These are phyloP conservation scores for Paelopatides confundens DNA, from an alignment of 53 echinoderm and acorn worm genomes.

Conservation along the genomic window DNA sequence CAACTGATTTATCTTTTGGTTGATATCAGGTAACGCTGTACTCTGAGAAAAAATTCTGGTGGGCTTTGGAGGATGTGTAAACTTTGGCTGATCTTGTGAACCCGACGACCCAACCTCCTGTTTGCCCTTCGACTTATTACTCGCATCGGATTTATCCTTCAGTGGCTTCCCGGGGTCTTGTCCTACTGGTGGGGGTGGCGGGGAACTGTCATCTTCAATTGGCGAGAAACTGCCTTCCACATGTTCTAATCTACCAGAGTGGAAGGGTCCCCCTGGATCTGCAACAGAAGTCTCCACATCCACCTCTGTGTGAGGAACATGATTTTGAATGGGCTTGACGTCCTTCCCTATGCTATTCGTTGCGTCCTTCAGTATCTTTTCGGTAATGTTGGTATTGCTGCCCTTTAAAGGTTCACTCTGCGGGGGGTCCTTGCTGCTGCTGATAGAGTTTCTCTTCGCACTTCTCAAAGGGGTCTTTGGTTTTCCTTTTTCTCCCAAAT, in stretches of 20 bases:
- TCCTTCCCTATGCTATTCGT: conserved; percentile 9
- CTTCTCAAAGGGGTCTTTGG: background rate
- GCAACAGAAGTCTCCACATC: background rate
- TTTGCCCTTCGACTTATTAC: background rate
- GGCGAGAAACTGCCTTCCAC: conserved; percentile 43
- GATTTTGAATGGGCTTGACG: background rate
- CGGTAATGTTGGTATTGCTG: background rate
- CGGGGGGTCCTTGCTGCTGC: background rate
- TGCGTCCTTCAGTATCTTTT: background rate
- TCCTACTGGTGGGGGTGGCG: background rate
- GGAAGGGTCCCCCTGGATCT: background rate
- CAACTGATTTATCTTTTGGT: conserved; percentile 29
- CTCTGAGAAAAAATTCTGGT: background rate
- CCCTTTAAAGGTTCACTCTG: background rate
- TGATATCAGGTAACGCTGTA: conserved; percentile 16
- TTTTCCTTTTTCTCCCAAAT: background rate
- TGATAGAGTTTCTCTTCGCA: background rate
- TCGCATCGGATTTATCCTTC: background rate
- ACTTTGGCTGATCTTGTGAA: background rate
- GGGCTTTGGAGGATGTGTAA: conserved; percentile 9
- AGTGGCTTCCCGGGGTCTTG: background rate
- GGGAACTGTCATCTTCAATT: conserved; percentile 10
- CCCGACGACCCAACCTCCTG: background rate
- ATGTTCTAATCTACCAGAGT: conserved; percentile 21
- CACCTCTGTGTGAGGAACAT: background rate